These are phyloP conservation scores for Casuarius casuarius DNA, from an alignment of 2,113 vertebrate species.

Conservation along the genomic window DNA sequence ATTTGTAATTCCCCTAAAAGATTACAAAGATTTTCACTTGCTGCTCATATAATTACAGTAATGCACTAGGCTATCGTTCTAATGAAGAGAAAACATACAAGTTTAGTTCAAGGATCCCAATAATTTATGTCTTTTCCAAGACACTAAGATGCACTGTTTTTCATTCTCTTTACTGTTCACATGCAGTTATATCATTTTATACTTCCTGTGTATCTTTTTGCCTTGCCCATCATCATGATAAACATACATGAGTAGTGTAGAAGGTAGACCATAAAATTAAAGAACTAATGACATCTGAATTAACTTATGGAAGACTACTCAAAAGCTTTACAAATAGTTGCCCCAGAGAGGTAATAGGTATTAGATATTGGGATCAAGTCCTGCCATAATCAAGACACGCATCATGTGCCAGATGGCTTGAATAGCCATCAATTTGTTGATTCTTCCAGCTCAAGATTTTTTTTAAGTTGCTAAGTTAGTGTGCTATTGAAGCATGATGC, in stretches of 20 bases:
- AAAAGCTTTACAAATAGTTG: not conserved
- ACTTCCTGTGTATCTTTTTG: not conserved
- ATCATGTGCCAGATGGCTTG: not conserved
- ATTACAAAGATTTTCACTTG: conserved; percentile 24
- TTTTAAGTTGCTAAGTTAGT: not conserved
- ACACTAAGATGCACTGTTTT: not conserved
- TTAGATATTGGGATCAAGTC: not conserved
- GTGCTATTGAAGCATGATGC: not conserved
- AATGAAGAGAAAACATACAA: not conserved
- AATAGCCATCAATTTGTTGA: not conserved
- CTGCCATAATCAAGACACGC: not conserved
- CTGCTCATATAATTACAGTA: not conserved
- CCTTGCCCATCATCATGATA: not conserved
- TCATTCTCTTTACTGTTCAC: not conserved
- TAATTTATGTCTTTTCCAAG: not conserved
- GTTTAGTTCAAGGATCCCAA: not conserved
- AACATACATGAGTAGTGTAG: not conserved
- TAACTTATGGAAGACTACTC: not conserved
- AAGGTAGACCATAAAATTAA: not conserved
- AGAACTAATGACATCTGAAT: not conserved
- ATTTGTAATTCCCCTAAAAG: conserved; percentile 23
- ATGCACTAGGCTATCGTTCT: not conserved
- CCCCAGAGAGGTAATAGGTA: not conserved
- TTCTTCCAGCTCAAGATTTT: not conserved
- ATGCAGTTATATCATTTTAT: not conserved